Base-by-base conservation (phyloP, 2,113 vertebrate species). In the Rafetus swinhoei region DNA sequence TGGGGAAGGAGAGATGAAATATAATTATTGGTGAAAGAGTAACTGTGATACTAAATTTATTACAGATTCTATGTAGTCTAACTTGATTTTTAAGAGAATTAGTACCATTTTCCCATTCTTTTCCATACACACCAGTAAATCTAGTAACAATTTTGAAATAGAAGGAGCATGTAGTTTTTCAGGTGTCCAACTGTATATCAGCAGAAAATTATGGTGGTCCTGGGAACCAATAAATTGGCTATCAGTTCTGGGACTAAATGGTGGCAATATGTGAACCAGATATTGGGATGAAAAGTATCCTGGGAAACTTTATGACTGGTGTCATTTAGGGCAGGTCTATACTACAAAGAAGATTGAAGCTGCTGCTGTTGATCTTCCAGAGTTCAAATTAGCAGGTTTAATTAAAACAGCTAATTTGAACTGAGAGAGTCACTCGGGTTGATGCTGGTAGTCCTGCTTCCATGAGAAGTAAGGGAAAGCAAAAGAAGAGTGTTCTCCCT, bases 151-250 rank as follows among this genome's bases (percentile, higher is more conserved):
- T 32, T 86, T 16, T 32, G 1, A 88, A 62, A 7, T 24, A 88
- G 10, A 86, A 86, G 89, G 77, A 91, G 32, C 4, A 3, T 0
- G 57, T 14, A 77, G 7, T n/a, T 77, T 69, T 74, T 92, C 56
- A 88, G 12, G 3, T 50, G 82, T 79, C 86, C 62, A 83, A 56
- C 5, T 90, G 81, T 9, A 27, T 59, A 2, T 72, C 29, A 90
- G 12, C 5, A 74, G 21, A 92, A 85, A 81, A 69, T 5, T 88
- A 6, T 39, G 9, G 50, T 72, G 29, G 81, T 77, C 77, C 53
- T 35, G 0, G 1, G 1, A 85, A 84, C 53, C 54, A 39, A n/a
- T 3, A 55, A 88, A 55, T 19, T 22, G 27, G 60, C 1, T 0
- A 82, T 56, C 80, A 89, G 6, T 77, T 81, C 60, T 84, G 25